Base-by-base conservation (phyloP, 1,140 invertebrate species). In the Frieseomelitta varia region DNA sequence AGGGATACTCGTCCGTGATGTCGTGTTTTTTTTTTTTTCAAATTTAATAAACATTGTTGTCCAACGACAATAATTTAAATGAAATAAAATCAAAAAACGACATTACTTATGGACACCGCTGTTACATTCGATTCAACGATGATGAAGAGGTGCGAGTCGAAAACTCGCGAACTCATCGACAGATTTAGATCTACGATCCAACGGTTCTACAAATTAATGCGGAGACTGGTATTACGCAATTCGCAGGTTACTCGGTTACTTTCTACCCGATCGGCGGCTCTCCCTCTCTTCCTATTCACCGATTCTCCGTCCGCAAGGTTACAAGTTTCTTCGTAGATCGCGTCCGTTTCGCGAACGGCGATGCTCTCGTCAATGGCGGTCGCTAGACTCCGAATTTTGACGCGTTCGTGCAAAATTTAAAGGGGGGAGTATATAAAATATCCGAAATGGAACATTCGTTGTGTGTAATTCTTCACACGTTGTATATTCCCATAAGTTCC, bases 221-320 rank as follows among this genome's bases (percentile, higher is more conserved):
- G 79, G 76, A 79, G 51, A 87, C 47, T 81, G 24, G 73, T 27
- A 63, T 88, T 88, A 79, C 84, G 86, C 80, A 88, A 88, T 88
- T 86, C 78, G 80, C 72, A 84, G 87, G 84, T 88, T 87, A 88
- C 85, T 83, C 87, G 87, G 68, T 88, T 89, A 89, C 88, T 90
- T 90, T 90, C 88, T 90, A 90, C 69, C 73, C 79, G 79, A 84
- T 81, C 47, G 51, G 51, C 79, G 27, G 27, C 77, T 27, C 61
- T 51, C 75, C 73, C 76, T 24, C 15, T 27, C 72, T 47, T 51
- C 53, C 67, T 30, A 34, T 61, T 63, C 55, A 47, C 69, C 56
- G 53, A 19, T 75, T 47, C n/a, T 75, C 61, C 34, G 19, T 63
- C 11, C 53, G 15, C 79, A 82, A 88, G 84, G 85, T 87, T 81